phyloP scores from a whole-genome alignment of 2,113 vertebrate species.

The Rana temporaria region DNA sequence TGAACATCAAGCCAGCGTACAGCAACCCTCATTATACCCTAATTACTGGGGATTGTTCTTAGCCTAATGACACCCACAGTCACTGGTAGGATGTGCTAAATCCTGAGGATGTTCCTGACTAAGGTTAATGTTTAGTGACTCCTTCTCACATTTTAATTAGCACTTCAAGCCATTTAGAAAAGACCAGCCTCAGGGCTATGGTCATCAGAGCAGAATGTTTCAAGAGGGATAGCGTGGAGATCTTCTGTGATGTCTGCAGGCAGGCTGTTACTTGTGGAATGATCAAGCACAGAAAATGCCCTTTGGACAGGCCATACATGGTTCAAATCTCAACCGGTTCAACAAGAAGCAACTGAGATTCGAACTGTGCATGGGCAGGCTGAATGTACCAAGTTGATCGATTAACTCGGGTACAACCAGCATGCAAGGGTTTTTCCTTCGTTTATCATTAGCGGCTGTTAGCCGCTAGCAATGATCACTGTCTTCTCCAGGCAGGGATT shows the following conservation, averaged over 20 bases:
- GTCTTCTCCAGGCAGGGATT: too few relatives aligned
- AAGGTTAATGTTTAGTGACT: constrained; percentile 10
- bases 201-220: neutral
- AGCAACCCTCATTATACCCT: neutral
- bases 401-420: too few relatives aligned
- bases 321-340: too few relatives aligned
- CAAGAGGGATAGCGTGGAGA: neutral
- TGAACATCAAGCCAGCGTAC: neutral
- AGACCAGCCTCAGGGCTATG: constrained; percentile 1
- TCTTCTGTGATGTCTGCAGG: neutral
- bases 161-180: constrained; percentile 23
- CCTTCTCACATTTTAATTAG: constrained; percentile 24
- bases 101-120: constrained; percentile 9
- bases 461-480: too few relatives aligned
- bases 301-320: too few relatives aligned
- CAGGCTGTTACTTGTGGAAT: neutral
- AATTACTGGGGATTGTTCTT: constrained; percentile 7
- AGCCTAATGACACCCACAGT: constrained; percentile 14
- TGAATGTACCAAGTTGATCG: too few relatives aligned
- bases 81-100: constrained; percentile 27
- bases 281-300: too few relatives aligned
- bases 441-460: too few relatives aligned
- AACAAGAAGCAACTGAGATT: too few relatives aligned
- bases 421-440: too few relatives aligned
- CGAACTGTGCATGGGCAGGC: too few relatives aligned